Percentiles rank a stretch among this genome's conserved stretches.
Evolutionary conservation across 2,888 invertebrate species (phyloP).

Genomic region (Aporophyla nigra): DNA sequence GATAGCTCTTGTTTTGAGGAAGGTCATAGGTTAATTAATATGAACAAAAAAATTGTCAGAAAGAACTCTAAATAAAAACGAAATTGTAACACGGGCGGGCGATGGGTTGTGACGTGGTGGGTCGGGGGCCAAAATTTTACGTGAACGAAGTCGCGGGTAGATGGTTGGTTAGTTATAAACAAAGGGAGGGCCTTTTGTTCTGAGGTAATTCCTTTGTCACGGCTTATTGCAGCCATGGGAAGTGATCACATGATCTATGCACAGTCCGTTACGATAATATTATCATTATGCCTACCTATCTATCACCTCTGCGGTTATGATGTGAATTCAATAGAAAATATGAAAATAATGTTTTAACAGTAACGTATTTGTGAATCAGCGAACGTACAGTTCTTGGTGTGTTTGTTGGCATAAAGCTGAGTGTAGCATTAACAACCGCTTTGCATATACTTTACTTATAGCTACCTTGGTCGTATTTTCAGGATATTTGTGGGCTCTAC

Average conservation of each 20-base stretch:
- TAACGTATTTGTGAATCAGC: conserved; percentile 25
- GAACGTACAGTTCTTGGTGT: conserved; percentile 9
- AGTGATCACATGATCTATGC: conserved; percentile 18
- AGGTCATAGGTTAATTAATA: too few relatives aligned
- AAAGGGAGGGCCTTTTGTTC: conserved; percentile 6
- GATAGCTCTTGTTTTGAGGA: too few relatives aligned
- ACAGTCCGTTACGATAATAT: conserved; percentile 37
- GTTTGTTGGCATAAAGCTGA: not conserved
- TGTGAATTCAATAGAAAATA: conserved; percentile 23
- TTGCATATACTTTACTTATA: not conserved
- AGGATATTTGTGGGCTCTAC: not conserved
- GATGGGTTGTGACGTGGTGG: too few relatives aligned
- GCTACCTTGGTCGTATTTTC: not conserved
- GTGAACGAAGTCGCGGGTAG: too few relatives aligned
- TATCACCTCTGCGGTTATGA: conserved; percentile 6
- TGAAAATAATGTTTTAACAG: conserved; percentile 43
- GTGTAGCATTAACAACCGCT: not conserved
- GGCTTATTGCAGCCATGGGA: conserved; percentile 18
- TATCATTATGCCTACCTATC: conserved; percentile 22
- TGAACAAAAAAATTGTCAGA: too few relatives aligned
- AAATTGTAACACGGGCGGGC: too few relatives aligned
- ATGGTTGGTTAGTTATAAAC: conserved; percentile 2
- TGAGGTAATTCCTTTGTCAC: conserved; percentile 19
- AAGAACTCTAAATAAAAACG: too few relatives aligned
- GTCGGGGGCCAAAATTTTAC: too few relatives aligned